Evolutionary conservation across 2,888 invertebrate species (phyloP), one percentile per base, ranked within the genome.

Genomic region (Philereme vetulata): DNA sequence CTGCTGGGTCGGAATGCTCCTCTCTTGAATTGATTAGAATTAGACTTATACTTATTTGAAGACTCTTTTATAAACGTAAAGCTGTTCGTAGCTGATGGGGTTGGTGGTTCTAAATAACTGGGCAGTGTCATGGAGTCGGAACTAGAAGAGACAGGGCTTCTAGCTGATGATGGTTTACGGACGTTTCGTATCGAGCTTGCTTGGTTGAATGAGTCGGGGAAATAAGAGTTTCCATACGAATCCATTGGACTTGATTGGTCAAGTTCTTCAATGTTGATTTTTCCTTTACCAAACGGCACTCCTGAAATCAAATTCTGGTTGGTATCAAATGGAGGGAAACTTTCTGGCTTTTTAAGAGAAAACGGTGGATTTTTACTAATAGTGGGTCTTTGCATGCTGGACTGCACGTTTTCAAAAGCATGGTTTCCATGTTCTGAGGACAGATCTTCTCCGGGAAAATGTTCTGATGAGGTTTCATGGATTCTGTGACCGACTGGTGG

Each of bases 401-500:
- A 84, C 59, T 91, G 92, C 0, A 90, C 84, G n/a, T 85, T 78
- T 82, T 92, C 92, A 48, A 89, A 92, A 1, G 90, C 91, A 58
- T 88, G 85, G 62, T 88, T 90, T 11, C 88, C 90, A 32, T 86
- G 86, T 60, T 93, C 92, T 44, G 91, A 78, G 4, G 91, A 88
- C 4, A 93, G 79, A 51, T 94, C 94, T 66, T 93, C 93, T 3
- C 93, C 94, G 0, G 94, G 94, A 61, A 94, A 94, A 9, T 82
- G 84, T 76, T 94, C 94, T 5, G 92, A 91, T 0, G 86, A 82
- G 2, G 91, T 89, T 62, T 91, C 86, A 7, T 93, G 90, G 4
- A 93, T 86, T 70, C 94, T 87, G 43, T 93, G 93, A 1, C 93
- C 93, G 33, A 93, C 79, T 0, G 95, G 95, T 0, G 95, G 95